These are phyloP conservation scores for Chrysochloris asiatica DNA, from an alignment of 2,113 vertebrate genomes.

Conservation along the genomic window DNA sequence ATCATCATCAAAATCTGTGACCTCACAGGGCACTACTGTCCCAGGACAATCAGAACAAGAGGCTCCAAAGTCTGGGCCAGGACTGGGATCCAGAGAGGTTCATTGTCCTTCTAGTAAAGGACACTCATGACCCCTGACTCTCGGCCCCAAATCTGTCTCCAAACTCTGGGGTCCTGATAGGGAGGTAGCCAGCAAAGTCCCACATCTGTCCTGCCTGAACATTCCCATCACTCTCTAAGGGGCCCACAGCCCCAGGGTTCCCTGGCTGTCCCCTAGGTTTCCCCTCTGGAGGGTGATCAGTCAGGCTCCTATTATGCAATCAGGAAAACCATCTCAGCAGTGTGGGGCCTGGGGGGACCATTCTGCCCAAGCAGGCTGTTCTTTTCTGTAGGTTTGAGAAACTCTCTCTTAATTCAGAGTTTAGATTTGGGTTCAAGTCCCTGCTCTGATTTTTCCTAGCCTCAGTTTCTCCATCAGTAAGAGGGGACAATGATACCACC, in stretches of 20 bases:
- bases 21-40: constrained; percentile 1
- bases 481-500: not conserved
- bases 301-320: too few relatives aligned
- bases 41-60: not conserved
- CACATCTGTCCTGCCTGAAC: not conserved
- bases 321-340: not conserved
- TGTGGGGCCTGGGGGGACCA: not conserved
- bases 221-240: too few relatives aligned
- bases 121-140: not conserved
- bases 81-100: accelerated
- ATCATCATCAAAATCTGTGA: not conserved
- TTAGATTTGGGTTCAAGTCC: not conserved
- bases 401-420: not conserved
- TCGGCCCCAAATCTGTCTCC: not conserved
- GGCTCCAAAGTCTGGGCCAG: accelerated
- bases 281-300: not conserved
- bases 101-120: accelerated
- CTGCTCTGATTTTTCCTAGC: not conserved
- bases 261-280: not conserved
- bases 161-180: not conserved
- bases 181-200: not conserved
- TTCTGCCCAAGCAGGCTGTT: not conserved
- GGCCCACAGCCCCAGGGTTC: not conserved
- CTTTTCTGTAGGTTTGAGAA: not conserved
- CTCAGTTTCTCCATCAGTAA: not conserved